Evolutionary conservation across 1,140 invertebrate species (phyloP).

Genomic region (Dreissena polymorpha): DNA sequence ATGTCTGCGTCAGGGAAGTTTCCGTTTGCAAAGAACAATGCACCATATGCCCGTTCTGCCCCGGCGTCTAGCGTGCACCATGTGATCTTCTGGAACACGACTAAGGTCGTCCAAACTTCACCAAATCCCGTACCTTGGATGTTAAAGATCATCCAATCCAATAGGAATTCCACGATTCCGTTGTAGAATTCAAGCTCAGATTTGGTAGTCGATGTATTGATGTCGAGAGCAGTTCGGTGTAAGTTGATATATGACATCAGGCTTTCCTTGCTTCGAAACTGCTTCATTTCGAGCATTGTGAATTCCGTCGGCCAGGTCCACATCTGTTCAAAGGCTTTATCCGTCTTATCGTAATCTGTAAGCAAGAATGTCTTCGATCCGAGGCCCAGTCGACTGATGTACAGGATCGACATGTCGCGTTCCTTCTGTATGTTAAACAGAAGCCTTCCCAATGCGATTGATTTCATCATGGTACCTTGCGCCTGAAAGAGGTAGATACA

Average conservation of each 20-base stretch:
- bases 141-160: constrained; percentile 39
- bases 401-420: constrained; percentile 42
- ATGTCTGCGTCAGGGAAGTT: constrained; percentile 31
- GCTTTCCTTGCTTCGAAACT: constrained; percentile 25
- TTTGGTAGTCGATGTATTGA: constrained; percentile 12
- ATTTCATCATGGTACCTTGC: constrained; percentile 9
- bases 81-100: constrained; percentile 52
- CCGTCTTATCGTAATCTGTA: constrained; percentile 29
- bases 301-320: constrained; percentile 47
- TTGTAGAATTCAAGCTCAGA: constrained; percentile 41
- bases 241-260: constrained; percentile 33
- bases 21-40: constrained; percentile 40
- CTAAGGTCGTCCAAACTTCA: constrained; percentile 33
- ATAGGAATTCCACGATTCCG: constrained; percentile 44
- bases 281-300: background rate
- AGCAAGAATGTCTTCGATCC: constrained; percentile 38
- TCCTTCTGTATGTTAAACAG: constrained; percentile 44
- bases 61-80: constrained; percentile 40
- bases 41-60: constrained; percentile 35
- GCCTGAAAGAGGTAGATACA: constrained; percentile 14
- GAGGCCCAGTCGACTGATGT: constrained; percentile 43
- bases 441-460: constrained; percentile 20
- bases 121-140: constrained; percentile 44
- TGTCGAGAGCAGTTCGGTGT: constrained; percentile 21
- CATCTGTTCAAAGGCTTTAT: constrained; percentile 35